phyloP scores from a whole-genome alignment of 2,113 vertebrate species.

The Peucedramus taeniatus region DNA sequence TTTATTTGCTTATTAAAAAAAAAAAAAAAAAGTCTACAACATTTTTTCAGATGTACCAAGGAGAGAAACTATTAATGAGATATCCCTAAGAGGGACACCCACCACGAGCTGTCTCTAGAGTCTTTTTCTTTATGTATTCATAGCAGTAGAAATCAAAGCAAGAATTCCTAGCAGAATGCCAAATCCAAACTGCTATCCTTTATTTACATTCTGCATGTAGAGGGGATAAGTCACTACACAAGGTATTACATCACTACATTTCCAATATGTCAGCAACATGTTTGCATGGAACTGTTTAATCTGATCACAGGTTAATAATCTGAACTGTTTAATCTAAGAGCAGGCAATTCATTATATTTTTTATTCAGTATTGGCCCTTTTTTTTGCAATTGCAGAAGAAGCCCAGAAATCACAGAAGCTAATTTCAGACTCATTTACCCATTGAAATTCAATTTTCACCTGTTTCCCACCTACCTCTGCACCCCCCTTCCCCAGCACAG shows the following conservation, averaged over 20 bases:
- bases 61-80: background rate
- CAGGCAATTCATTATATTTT: background rate
- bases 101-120: background rate
- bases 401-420: background rate
- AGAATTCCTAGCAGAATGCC: background rate
- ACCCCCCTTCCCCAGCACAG: background rate
- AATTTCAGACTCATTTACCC: background rate
- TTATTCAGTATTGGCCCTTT: background rate
- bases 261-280: background rate
- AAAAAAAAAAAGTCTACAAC: background rate
- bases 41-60: background rate
- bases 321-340: background rate
- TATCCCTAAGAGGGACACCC: background rate
- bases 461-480: background rate
- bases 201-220: background rate
- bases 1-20: background rate
- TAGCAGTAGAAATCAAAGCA: background rate
- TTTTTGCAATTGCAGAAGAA: background rate
- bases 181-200: background rate
- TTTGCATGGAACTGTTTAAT: background rate
- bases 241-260: background rate
- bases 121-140: background rate
- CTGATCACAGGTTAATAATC: background rate
- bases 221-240: background rate
- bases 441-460: background rate